phyloP scores from a whole-genome alignment of 2,113 vertebrate genomes.

The Ptyas mucosa region DNA sequence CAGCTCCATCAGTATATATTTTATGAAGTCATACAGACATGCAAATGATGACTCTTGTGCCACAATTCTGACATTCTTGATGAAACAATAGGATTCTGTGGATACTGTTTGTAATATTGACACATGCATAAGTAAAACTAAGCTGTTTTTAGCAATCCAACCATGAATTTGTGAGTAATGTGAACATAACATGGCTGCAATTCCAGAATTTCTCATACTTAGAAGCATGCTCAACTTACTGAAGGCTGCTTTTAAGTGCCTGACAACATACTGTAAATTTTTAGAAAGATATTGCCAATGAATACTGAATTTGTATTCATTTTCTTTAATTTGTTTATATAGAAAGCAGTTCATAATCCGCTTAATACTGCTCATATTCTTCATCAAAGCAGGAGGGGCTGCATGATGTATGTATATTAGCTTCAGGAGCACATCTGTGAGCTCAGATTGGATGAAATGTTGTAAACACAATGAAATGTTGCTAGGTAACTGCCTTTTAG shows the following conservation, averaged over 20 bases:
- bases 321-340: constrained; percentile 55
- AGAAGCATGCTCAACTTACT: constrained; percentile 27
- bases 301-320: constrained; percentile 47
- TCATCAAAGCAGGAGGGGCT: constrained; percentile 63
- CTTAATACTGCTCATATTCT: constrained; percentile 49
- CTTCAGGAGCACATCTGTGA: constrained; percentile 79
- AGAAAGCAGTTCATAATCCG: constrained; percentile 54
- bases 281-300: constrained; percentile 46
- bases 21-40: background rate
- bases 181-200: background rate
- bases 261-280: constrained; percentile 37
- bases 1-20: background rate
- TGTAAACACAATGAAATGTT: constrained; percentile 82
- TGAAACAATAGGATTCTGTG: background rate
- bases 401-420: constrained; percentile 78
- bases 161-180: background rate
- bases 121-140: background rate
- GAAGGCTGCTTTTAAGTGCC: constrained; percentile 40
- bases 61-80: background rate
- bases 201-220: constrained; percentile 33
- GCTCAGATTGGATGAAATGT: constrained; percentile 80
- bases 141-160: background rate
- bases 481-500: constrained; percentile 84
- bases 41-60: background rate
- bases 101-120: background rate